Percentiles rank a stretch among this genome's conserved stretches.
Conservation (phyloP, 2,888 invertebrate species). For the Galerucella pusilla region DNA sequence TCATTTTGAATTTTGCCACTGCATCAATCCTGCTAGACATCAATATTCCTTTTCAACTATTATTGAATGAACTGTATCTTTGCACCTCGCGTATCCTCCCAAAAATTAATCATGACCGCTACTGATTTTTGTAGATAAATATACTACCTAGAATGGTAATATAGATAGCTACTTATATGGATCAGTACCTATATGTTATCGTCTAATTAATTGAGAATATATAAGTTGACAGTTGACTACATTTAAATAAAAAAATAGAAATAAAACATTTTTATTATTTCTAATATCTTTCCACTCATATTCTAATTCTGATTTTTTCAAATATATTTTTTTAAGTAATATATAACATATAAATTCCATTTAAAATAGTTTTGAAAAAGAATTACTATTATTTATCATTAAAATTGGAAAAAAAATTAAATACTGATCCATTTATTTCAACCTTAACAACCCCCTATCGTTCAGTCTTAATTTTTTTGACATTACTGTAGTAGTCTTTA, state of each 20-base stretch:
- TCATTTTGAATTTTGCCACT: no score
- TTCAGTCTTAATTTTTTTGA: constrained; percentile 60
- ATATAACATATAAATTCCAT: neutral
- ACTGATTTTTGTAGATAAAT: constrained; percentile 25
- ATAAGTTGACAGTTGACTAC: neutral
- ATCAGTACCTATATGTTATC: constrained; percentile 1
- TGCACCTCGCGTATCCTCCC: no score
- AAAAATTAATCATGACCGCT: neutral
- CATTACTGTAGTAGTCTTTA: constrained; percentile 53
- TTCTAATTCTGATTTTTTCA: neutral
- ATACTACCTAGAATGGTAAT: constrained; percentile 17
- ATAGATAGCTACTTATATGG: constrained; percentile 1
- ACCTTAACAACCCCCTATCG: constrained; percentile 57
- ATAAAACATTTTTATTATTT: neutral
- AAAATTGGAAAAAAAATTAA: constrained; percentile 9
- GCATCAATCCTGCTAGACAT: no score
- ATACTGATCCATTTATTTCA: constrained; percentile 50
- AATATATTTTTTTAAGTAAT: neutral
- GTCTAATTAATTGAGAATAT: neutral
- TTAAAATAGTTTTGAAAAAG: neutral
- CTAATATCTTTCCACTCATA: neutral
- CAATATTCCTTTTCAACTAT: no score
- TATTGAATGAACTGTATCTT: no score
- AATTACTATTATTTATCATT: constrained; percentile 9
- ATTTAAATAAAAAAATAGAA: neutral